Conservation (phyloP, 2,797 vertebrate species). For the Neomorphus geoffroyi region DNA sequence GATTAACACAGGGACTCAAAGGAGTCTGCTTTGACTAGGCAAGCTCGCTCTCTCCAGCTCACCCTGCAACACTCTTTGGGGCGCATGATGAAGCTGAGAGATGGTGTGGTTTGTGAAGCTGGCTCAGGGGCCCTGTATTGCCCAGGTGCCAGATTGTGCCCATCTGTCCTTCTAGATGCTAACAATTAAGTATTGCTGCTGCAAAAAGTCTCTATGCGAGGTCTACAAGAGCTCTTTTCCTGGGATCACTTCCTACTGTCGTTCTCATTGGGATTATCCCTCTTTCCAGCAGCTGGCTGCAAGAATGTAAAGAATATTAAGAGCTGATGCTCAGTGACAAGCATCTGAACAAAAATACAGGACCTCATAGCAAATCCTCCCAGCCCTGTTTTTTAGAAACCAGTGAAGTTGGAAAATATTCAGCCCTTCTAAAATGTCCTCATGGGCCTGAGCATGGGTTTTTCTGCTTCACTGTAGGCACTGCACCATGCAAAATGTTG, state of each 20-base stretch:
- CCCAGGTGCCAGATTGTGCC: not conserved
- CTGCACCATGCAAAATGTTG: not conserved
- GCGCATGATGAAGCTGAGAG: not conserved
- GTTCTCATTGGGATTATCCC: not conserved
- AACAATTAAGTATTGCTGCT: not conserved
- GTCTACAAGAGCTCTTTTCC: not conserved
- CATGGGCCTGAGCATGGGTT: rapidly evolving
- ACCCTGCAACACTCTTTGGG: not conserved
- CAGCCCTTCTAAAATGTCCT: not conserved
- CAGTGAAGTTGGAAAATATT: not conserved
- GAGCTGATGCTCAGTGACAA: not conserved
- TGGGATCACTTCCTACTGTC: rapidly evolving
- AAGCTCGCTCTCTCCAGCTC: not conserved
- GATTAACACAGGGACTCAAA: not conserved
- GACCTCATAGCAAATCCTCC: not conserved
- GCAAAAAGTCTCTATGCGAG: not conserved
- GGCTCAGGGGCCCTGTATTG: not conserved
- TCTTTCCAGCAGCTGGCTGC: not conserved
- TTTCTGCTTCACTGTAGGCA: not conserved
- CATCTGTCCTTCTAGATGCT: not conserved
- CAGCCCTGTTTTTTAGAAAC: not conserved
- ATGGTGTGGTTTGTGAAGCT: not conserved
- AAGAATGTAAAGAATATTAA: rapidly evolving
- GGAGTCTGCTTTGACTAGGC: rapidly evolving
- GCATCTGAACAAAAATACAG: not conserved